Conservation (phyloP, 2,797 vertebrate genomes). For the Sebastes trivittatus region DNA sequence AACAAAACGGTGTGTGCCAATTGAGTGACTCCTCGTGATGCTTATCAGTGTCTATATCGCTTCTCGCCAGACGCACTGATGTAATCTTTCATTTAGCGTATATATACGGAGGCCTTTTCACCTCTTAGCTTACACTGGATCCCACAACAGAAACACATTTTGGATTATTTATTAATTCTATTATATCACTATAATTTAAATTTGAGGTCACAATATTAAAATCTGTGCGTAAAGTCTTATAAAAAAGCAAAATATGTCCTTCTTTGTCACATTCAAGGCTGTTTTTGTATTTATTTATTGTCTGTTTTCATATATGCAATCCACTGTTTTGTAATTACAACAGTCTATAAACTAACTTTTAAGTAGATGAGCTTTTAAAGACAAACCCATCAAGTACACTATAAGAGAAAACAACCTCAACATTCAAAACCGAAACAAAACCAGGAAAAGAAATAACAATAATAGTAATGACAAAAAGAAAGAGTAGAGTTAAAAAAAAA, state of each 20-base stretch:
- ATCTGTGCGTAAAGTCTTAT: not conserved
- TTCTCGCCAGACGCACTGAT: conserved; percentile 62
- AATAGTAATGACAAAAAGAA: too few species aligned
- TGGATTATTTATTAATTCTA: not conserved
- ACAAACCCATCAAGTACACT: too few species aligned
- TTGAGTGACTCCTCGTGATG: conserved; percentile 47
- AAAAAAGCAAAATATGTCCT: conserved; percentile 4
- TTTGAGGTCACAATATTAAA: not conserved
- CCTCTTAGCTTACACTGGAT: not conserved
- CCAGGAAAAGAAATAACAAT: too few species aligned
- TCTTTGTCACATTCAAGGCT: conserved; percentile 29
- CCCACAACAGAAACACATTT: not conserved
- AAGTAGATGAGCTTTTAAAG: too few species aligned
- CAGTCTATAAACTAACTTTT: too few species aligned
- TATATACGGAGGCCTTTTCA: conserved; percentile 44
- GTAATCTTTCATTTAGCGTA: conserved; percentile 57
- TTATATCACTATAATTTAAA: not conserved
- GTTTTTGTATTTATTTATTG: too few species aligned
- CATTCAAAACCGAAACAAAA: too few species aligned
- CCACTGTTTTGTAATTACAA: too few species aligned
- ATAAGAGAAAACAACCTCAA: too few species aligned
- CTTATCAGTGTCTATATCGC: conserved; percentile 63
- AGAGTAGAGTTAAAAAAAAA: too few species aligned
- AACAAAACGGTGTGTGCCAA: conserved; percentile 23
- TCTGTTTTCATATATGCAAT: too few species aligned